Evolutionary conservation across 2,797 vertebrate species (phyloP).

Genomic region (Rallus crepitans): DNA sequence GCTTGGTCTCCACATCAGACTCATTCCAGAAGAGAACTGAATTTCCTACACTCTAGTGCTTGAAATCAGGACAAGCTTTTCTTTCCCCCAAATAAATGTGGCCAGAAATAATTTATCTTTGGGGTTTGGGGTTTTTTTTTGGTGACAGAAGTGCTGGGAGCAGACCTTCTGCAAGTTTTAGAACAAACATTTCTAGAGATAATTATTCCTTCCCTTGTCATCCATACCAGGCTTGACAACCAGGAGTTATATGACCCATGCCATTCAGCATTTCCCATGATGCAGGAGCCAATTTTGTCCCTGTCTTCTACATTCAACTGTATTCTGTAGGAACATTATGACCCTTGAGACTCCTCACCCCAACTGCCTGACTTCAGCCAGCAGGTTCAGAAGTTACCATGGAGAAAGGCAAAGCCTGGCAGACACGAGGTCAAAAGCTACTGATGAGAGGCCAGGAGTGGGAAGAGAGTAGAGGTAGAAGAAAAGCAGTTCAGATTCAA

Average conservation of each 20-base stretch:
- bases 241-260: background rate
- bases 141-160: background rate
- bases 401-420: background rate
- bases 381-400: background rate
- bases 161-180: background rate
- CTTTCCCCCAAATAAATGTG: background rate
- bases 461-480: background rate
- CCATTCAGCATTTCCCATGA: accelerated
- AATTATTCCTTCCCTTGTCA: background rate
- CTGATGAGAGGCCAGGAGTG: background rate
- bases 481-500: background rate
- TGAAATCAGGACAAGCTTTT: background rate
- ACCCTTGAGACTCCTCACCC: background rate
- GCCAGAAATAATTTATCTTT: background rate
- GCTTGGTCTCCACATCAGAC: too few species aligned
- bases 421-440: accelerated
- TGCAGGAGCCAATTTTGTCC: background rate
- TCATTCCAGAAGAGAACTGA: too few species aligned
- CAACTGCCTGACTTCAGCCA: background rate
- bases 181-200: background rate
- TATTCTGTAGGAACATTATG: background rate
- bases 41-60: background rate
- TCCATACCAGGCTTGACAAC: background rate
- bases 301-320: background rate
- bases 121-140: background rate